Evolutionary conservation across 2,888 invertebrate genomes (phyloP).

Genomic region (Formica aserva): DNA sequence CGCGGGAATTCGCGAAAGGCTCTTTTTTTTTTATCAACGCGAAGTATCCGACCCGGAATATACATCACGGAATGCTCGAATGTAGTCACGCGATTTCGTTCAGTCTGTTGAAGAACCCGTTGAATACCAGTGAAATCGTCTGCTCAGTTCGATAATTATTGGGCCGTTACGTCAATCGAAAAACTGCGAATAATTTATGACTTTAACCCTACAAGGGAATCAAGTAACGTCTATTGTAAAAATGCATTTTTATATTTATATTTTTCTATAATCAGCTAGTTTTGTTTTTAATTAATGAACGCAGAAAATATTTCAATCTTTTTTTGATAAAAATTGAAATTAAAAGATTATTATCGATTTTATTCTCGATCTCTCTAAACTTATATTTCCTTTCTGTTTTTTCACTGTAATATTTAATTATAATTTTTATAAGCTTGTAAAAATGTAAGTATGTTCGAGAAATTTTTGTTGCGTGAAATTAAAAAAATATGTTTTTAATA

Average conservation of each 20-base stretch:
- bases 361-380: not conserved
- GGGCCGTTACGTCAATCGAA: slow-evolving; percentile 63
- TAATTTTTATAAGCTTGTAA: slow-evolving; percentile 6
- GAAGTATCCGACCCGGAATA: not conserved
- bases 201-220: slow-evolving; percentile 2
- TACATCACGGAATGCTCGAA: not conserved
- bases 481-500: slow-evolving; percentile 5
- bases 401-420: not conserved
- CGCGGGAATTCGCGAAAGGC: slow-evolving; percentile 39
- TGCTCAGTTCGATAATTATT: slow-evolving; percentile 60
- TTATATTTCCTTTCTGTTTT: not conserved
- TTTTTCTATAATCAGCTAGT: not conserved
- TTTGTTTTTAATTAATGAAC: not conserved
- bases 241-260: not conserved
- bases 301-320: not conserved
- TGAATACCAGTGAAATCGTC: slow-evolving; percentile 68
- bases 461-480: not conserved
- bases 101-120: not conserved
- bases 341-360: not conserved
- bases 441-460: not conserved
- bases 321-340: not conserved
- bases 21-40: slow-evolving; percentile 25
- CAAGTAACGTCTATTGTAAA: not conserved
- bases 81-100: slow-evolving; percentile 24
- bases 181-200: slow-evolving; percentile 49